Evolutionary conservation across 2,888 invertebrate genomes (phyloP).

Genomic region (Pantelozetes paolii): DNA sequence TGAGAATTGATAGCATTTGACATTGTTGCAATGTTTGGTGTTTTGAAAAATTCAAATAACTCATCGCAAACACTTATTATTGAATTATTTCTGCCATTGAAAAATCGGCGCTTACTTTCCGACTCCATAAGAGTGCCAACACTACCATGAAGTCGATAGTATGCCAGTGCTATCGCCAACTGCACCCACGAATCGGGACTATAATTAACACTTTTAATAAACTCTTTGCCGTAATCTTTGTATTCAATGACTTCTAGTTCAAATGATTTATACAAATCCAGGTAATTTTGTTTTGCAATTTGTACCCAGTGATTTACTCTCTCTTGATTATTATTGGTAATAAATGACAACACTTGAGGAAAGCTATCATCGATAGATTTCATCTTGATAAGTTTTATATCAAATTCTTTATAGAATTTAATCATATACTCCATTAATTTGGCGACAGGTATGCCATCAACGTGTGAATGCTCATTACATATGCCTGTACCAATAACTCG

Average conservation of each 20-base stretch:
- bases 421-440: slow-evolving; percentile 76
- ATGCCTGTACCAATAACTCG: slow-evolving; percentile 37
- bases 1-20: no score
- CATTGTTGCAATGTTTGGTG: no score
- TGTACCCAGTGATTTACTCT: slow-evolving; percentile 13
- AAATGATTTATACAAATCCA: slow-evolving; percentile 54
- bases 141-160: slow-evolving; percentile 61
- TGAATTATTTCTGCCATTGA: no score
- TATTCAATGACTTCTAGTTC: slow-evolving; percentile 55
- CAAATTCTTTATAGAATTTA: slow-evolving; percentile 29
- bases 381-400: no score
- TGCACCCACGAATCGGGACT: slow-evolving; percentile 57
- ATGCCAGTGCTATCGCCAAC: slow-evolving; percentile 54
- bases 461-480: slow-evolving; percentile 83
- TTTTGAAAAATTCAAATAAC: no score
- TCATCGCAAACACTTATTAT: no score
- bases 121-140: slow-evolving; percentile 79
- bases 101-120: no score
- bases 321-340: background rate
- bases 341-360: slow-evolving; percentile 26
- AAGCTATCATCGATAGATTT: background rate
- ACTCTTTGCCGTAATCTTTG: slow-evolving; percentile 56
- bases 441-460: slow-evolving; percentile 87
- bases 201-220: slow-evolving; percentile 55
- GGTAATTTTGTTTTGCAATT: slow-evolving; percentile 43